Base-by-base conservation (phyloP, 1,140 invertebrate species). In the Laodelphax striatellus region DNA sequence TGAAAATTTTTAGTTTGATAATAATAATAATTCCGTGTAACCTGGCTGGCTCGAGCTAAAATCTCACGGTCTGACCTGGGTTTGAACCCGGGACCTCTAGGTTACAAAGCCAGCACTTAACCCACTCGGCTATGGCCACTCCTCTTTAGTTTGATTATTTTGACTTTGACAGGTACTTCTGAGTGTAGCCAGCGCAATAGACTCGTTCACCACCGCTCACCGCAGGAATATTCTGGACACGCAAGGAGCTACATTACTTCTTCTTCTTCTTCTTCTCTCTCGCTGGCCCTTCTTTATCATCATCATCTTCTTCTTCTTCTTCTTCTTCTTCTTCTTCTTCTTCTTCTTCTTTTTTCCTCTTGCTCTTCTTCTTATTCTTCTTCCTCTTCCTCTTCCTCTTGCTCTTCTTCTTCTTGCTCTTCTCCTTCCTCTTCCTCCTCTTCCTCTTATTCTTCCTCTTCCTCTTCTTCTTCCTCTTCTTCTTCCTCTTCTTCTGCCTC, bases 201-300 rank as follows among this genome's bases (percentile, higher is more conserved):
- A 55, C 28, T 11, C n/a, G 1, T 55, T 2, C 28, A 16, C 28
- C 6, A 24, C 28, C 3, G 21, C 53, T 2, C 21, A 55, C 11
- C 3, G 17, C 3, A 2, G 16, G 2, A 55, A 28, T 14, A 4
- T 41, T 1, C 28, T 31, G 5, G 53, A 55, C 17, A 55, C 53
- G 1, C 0, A 81, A 85, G 71, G 83, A 84, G 67, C 11, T 5
- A 5, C 11, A n/a, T n/a, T 46, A 3, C n/a, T 46, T 11, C 11
- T 11, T 16, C n/a, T 11, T 16, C 11, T 28, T 28, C 24, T 28
- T 28, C 24, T 28, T 28, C 24, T 28, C 6, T 6, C 6, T 6
- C 24, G 2, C 24, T 6, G 2, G 2, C 24, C 6, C 6, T 6
- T 28, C 24, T 28, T 28, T 6, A 4, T 28, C 24, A 5, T 11